phyloP scores from a whole-genome alignment of 2,113 vertebrate species.

The Ramphastos sulfuratus region DNA sequence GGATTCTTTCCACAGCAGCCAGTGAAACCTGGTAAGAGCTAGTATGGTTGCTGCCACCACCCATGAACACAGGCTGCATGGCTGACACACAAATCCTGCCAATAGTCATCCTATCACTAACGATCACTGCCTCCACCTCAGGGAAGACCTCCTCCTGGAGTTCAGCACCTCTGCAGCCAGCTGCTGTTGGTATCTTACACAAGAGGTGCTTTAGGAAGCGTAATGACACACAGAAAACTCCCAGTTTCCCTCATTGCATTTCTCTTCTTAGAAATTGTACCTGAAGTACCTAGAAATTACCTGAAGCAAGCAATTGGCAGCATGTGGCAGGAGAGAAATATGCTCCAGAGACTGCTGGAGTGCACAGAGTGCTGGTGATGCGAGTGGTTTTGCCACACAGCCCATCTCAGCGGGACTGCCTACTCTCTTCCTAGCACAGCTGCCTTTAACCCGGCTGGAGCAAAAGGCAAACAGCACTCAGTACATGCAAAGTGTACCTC shows the following conservation, averaged over 20 bases:
- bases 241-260: neutral
- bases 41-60: neutral
- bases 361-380: neutral
- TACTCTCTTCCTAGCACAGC: neutral
- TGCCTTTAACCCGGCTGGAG: neutral
- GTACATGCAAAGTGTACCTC: neutral
- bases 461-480: neutral
- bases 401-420: neutral
- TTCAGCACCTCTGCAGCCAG: neutral
- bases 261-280: neutral
- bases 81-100: neutral
- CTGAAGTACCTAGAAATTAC: neutral
- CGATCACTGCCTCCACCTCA: neutral
- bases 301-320: neutral
- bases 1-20: neutral
- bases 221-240: neutral
- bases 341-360: neutral
- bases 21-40: neutral
- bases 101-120: neutral
- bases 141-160: neutral
- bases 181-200: neutral
- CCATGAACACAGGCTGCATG: neutral
- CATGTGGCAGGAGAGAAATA: neutral
- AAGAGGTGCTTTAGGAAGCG: neutral
- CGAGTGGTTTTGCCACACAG: neutral